Evolutionary conservation across 2,797 vertebrate species (phyloP).

Genomic region (Varecia variegata): DNA sequence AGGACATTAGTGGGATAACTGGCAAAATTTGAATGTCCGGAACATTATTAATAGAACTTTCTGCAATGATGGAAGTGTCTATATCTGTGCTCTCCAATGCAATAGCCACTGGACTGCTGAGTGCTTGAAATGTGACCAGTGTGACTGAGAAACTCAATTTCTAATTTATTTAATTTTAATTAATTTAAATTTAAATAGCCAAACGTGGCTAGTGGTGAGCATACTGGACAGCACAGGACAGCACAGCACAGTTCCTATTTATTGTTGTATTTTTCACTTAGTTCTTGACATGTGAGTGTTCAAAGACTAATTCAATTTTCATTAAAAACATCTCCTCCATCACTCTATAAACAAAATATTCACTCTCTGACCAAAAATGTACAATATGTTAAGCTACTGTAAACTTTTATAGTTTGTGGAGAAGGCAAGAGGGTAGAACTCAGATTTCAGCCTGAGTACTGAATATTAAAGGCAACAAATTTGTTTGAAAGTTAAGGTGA

Average conservation of each 20-base stretch:
- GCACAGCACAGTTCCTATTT: not conserved
- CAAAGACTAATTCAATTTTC: not conserved
- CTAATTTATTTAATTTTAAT: not conserved
- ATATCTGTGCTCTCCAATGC: not conserved
- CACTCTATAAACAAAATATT: conserved; percentile 18
- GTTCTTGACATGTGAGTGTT: not conserved
- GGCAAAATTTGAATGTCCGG: not conserved
- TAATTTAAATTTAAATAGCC: conserved; percentile 20
- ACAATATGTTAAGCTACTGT: not conserved
- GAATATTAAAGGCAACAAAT: conserved; percentile 13
- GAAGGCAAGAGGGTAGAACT: not conserved
- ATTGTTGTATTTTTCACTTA: conserved; percentile 2
- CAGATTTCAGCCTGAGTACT: not conserved
- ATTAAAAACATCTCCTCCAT: not conserved
- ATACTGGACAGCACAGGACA: not conserved
- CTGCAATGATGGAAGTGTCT: not conserved
- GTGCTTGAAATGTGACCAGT: not conserved
- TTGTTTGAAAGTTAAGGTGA: not conserved
- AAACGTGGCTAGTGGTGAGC: not conserved
- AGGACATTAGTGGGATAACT: not conserved
- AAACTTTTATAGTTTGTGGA: not conserved
- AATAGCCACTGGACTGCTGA: not conserved
- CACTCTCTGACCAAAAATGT: not conserved
- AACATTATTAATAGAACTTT: not conserved
- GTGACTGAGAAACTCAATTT: not conserved